Evolutionary conservation across 1,140 invertebrate species (phyloP), one percentile per base, ranked within the genome.

Genomic region (Temnothorax longispinosus): DNA sequence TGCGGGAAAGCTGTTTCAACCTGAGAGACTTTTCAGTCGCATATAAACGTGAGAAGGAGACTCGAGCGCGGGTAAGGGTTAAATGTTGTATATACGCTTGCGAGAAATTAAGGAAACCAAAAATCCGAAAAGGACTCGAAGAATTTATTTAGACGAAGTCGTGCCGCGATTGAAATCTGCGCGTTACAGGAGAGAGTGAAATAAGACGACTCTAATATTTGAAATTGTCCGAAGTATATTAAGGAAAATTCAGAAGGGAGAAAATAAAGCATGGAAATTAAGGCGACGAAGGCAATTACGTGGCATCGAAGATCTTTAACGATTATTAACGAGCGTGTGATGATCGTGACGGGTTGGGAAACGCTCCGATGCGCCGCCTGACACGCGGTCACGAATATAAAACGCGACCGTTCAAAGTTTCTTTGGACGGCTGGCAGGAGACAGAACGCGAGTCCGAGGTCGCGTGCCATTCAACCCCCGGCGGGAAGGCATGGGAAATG

Each of bases 361-460:
- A 15, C 56, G 44, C 80, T 50, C 27, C 54, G 35, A 32, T 47
- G 50, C 15, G 38, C 50, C 18, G 50, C 21, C 69, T 50, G 54
- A 60, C 69, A 82, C 67, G 64, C 78, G 64, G 27, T 44, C 27
- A 44, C 78, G 80, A 62, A 35, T 4, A 41, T 4, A 41, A 50
- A 44, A 54, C n/a, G 50, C 47, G 60, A 78, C 21, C 21, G 60
- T 85, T 78, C 65, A 65, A 85, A 84, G 69, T 84, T 84, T 72
- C 18, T 32, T n/a, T 41, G 21, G 47, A 60, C 69, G 41, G 52
- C 54, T 38, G 54, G 47, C 32, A 32, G 56, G 44, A 71, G 62
- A 77, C 54, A 74, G 74, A 18, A 52, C n/a, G 77, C 47, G 54
- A 13, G 32, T 56, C 32, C 27, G 27, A 3, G n/a, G 44, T 21